phyloP scores from a whole-genome alignment of 2,113 vertebrate genomes.

The Pachyramphus minor region DNA sequence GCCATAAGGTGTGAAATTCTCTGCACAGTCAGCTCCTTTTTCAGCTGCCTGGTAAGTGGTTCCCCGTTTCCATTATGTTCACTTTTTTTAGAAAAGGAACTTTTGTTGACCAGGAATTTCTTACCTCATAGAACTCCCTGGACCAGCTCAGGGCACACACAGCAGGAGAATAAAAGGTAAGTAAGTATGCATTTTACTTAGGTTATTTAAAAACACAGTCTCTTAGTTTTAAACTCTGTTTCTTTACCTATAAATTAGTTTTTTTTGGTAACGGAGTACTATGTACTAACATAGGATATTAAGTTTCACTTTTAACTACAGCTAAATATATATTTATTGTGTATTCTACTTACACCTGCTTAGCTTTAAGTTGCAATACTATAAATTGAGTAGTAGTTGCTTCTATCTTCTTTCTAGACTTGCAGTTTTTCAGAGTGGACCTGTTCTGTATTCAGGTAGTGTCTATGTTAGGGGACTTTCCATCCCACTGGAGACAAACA shows the following conservation, averaged over 20 bases:
- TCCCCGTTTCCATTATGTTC: constrained; percentile 63
- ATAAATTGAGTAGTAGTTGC: neutral
- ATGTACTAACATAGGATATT: neutral
- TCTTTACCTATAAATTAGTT: constrained; percentile 25
- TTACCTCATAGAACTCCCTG: constrained; percentile 63
- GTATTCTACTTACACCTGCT: neutral
- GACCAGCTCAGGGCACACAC: constrained; percentile 50
- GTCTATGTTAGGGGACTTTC: neutral
- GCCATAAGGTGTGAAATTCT: constrained; percentile 56
- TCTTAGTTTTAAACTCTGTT: constrained; percentile 2
- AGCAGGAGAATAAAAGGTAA: constrained; percentile 68
- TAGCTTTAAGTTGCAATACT: neutral
- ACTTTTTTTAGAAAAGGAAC: constrained; percentile 67
- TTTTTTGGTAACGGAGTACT: neutral
- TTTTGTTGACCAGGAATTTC: constrained; percentile 64
- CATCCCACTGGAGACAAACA: neutral
- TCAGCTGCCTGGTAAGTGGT: constrained; percentile 50
- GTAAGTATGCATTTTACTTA: constrained; percentile 31
- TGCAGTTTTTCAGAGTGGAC: neutral
- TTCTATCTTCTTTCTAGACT: neutral
- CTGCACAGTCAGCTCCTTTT: constrained; percentile 60
- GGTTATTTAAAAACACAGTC: constrained; percentile 45
- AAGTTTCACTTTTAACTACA: neutral
- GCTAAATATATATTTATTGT: neutral
- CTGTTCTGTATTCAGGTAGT: neutral